Evolutionary conservation across 2,113 vertebrate species (phyloP).

Genomic region (Megaceryle torquata): DNA sequence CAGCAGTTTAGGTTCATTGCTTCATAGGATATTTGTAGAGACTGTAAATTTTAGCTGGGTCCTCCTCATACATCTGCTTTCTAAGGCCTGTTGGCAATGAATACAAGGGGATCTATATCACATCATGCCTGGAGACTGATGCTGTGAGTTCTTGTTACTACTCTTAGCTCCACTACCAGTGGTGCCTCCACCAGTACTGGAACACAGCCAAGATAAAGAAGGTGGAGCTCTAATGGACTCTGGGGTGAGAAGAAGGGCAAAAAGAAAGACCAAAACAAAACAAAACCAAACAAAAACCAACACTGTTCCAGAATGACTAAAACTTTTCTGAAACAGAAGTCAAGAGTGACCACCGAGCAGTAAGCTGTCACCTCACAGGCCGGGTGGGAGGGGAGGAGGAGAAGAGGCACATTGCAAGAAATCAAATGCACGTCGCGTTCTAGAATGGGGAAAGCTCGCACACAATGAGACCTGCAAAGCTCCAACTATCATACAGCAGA

Average conservation of each 20-base stretch:
- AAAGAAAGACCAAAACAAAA: neutral
- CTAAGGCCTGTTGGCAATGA: neutral
- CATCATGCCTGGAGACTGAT: fast-evolving
- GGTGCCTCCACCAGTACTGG: neutral
- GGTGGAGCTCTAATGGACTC: neutral
- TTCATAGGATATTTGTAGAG: neutral
- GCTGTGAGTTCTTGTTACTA: neutral
- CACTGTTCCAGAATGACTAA: neutral
- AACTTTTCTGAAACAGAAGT: neutral
- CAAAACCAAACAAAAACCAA: neutral
- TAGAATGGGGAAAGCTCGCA: neutral
- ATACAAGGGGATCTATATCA: neutral
- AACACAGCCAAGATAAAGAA: neutral
- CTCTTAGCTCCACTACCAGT: neutral
- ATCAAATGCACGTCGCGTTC: neutral
- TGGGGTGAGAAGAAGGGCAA: neutral
- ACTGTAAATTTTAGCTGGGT: neutral
- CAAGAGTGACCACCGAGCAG: neutral
- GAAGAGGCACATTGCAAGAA: neutral
- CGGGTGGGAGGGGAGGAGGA: neutral
- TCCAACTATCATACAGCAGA: neutral
- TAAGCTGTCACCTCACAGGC: neutral
- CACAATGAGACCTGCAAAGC: neutral
- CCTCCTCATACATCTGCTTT: neutral
- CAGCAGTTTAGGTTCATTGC: neutral